phyloP scores from a whole-genome alignment of 2,888 invertebrate genomes.

The Platycheirus albimanus region DNA sequence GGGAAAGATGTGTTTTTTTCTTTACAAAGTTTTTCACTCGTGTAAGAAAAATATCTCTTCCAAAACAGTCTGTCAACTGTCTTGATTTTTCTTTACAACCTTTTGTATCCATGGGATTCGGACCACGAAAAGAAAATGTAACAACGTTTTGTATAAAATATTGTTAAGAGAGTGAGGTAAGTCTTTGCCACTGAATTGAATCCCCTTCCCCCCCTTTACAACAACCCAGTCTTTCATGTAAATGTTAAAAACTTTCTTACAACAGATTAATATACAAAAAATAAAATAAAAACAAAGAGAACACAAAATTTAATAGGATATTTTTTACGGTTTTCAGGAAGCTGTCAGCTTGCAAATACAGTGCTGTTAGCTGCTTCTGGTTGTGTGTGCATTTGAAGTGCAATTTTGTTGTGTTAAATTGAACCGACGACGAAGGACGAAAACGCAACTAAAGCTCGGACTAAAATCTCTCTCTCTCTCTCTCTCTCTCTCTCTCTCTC shows the following conservation, averaged over 20 bases:
- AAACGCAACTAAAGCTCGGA: conserved; percentile 27
- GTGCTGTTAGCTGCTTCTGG: conserved; percentile 32
- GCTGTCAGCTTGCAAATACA: conserved; percentile 65
- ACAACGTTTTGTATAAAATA: conserved; percentile 11
- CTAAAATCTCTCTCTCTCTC: conserved; percentile 3
- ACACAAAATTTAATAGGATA: conserved; percentile 48
- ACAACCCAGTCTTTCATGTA: conserved; percentile 29
- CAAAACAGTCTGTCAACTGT: conserved; percentile 43
- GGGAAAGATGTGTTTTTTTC: neutral
- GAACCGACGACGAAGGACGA: neutral
- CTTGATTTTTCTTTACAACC: conserved; percentile 17
- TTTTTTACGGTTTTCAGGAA: conserved; percentile 63
- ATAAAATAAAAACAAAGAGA: conserved; percentile 15
- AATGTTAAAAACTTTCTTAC: conserved; percentile 31
- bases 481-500: too few relatives aligned
- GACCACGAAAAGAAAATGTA: too few relatives aligned
- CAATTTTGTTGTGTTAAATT: conserved; percentile 44
- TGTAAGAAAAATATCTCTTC: neutral
- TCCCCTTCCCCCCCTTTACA: neutral
- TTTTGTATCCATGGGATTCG: neutral
- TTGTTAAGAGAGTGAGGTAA: neutral
- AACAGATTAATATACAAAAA: conserved; percentile 40
- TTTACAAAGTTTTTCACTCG: neutral
- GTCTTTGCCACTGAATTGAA: conserved; percentile 4
- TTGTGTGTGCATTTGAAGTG: conserved; percentile 66